A percentile compares a stretch with the other conserved stretches of the same genome.
Evolutionary conservation across 1,140 invertebrate species (phyloP).

Genomic region (Drosophila sulfurigaster): DNA sequence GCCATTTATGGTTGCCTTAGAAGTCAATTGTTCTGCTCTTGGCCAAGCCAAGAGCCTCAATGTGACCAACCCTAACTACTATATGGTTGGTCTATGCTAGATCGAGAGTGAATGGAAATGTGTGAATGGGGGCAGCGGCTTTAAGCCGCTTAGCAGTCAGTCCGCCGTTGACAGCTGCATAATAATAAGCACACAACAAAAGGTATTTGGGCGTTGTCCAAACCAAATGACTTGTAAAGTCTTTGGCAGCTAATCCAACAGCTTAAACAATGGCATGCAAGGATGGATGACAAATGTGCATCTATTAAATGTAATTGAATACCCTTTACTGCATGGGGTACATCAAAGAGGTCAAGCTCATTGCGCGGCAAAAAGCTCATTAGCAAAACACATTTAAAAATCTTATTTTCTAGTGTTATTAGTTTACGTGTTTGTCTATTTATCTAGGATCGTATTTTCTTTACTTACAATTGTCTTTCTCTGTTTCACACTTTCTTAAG

Average conservation of each 20-base stretch:
- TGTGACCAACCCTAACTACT: background rate
- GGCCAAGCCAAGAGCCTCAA: background rate
- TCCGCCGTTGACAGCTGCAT: slow-evolving; percentile 1
- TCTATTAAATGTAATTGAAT: no score
- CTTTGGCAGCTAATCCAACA: background rate
- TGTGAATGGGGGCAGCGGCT: background rate
- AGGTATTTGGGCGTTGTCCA: background rate
- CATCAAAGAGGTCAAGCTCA: no score
- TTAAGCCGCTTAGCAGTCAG: slow-evolving; percentile 38
- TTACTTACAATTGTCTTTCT: no score
- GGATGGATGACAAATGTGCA: no score
- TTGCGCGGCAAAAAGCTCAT: no score
- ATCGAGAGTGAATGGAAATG: no score
- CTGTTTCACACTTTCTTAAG: no score
- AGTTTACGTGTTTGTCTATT: no score
- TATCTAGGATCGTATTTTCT: no score
- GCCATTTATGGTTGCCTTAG: slow-evolving; percentile 40
- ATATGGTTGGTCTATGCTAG: background rate
- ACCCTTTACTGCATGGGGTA: no score
- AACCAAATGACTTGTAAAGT: background rate
- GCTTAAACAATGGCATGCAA: background rate
- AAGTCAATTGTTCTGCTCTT: slow-evolving; percentile 30
- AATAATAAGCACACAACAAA: slow-evolving; percentile 7
- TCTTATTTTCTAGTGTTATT: no score
- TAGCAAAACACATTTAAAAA: no score